These are phyloP conservation scores for Epiblema foenella DNA, from an alignment of 2,888 invertebrate species.

Conservation along the genomic window DNA sequence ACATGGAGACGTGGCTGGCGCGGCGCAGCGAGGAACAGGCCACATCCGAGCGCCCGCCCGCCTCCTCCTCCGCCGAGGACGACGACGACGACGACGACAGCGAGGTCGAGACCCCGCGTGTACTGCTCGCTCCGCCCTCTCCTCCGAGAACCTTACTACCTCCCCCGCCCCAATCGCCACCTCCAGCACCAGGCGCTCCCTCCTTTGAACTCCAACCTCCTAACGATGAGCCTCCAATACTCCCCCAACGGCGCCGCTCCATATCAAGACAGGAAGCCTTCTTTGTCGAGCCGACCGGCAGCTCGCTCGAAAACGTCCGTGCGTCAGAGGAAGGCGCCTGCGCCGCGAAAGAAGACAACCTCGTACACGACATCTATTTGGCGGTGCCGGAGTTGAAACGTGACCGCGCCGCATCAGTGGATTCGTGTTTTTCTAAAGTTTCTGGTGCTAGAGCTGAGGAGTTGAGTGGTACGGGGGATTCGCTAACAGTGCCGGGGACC, in stretches of 20 bases:
- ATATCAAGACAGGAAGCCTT: conserved; percentile 93
- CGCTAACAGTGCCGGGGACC: conserved; percentile 89
- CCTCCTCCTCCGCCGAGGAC: conserved; percentile 77
- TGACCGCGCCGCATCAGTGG: conserved; percentile 94
- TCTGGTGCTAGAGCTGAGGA: conserved; percentile 90
- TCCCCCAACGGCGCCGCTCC: conserved; percentile 87
- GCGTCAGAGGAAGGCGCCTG: conserved; percentile 76
- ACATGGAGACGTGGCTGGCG: conserved; percentile 89
- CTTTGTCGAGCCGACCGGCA: conserved; percentile 90
- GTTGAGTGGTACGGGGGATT: conserved; percentile 85
- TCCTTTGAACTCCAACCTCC: conserved; percentile 85
- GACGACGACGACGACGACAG: conserved; percentile 81
- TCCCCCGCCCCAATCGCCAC: conserved; percentile 74
- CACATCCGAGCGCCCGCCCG: conserved; percentile 70
- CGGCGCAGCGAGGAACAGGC: conserved; percentile 76
- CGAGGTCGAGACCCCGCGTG: conserved; percentile 80
- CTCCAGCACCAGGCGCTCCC: conserved; percentile 83
- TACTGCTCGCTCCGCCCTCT: conserved; percentile 86
- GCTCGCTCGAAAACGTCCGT: conserved; percentile 88
- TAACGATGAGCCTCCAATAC: conserved; percentile 71
- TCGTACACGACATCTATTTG: conserved; percentile 90
- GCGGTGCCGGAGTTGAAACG: conserved; percentile 93
- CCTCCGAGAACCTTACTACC: conserved; percentile 71
- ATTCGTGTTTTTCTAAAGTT: conserved; percentile 93
- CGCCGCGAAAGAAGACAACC: conserved; percentile 68